A percentile compares a stretch with the other conserved stretches of the same genome.
Conservation (phyloP, 2,888 invertebrate species). For the Aplocera efformata region DNA sequence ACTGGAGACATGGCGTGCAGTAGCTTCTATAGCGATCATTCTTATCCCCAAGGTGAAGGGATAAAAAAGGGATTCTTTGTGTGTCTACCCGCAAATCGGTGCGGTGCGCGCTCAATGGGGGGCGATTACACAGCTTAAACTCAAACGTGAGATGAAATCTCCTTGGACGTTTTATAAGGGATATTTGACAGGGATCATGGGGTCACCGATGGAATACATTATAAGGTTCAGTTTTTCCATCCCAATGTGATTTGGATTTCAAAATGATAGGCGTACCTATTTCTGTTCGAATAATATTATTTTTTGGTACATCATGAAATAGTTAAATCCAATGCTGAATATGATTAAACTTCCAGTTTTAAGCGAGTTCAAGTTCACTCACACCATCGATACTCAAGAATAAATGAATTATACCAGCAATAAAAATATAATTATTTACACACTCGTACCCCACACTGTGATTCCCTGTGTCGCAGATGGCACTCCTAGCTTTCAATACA, state of each 20-base stretch:
- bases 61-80: slow-evolving; percentile 71
- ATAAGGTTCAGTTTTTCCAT: slow-evolving; percentile 7
- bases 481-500: too few species aligned
- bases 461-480: too few species aligned
- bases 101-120: slow-evolving; percentile 53
- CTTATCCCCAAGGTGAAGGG: slow-evolving; percentile 39
- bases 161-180: slow-evolving; percentile 26
- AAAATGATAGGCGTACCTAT: slow-evolving; percentile 6
- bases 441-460: too few species aligned
- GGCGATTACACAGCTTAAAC: slow-evolving; percentile 58
- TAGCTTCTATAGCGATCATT: slow-evolving; percentile 20
- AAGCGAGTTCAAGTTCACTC: too few species aligned
- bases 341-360: too few species aligned
- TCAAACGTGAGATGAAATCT: slow-evolving; percentile 55
- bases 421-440: too few species aligned
- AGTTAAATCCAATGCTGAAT: too few species aligned
- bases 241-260: slow-evolving; percentile 7
- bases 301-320: too few species aligned
- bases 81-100: slow-evolving; percentile 68
- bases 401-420: too few species aligned
- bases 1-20: too few species aligned
- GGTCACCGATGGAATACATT: slow-evolving; percentile 19
- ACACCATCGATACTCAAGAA: too few species aligned
- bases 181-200: slow-evolving; percentile 18
- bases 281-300: slow-evolving; percentile 3